These are phyloP conservation scores for Platycheirus rosarum DNA, from an alignment of 2,888 invertebrate genomes.

Conservation along the genomic window DNA sequence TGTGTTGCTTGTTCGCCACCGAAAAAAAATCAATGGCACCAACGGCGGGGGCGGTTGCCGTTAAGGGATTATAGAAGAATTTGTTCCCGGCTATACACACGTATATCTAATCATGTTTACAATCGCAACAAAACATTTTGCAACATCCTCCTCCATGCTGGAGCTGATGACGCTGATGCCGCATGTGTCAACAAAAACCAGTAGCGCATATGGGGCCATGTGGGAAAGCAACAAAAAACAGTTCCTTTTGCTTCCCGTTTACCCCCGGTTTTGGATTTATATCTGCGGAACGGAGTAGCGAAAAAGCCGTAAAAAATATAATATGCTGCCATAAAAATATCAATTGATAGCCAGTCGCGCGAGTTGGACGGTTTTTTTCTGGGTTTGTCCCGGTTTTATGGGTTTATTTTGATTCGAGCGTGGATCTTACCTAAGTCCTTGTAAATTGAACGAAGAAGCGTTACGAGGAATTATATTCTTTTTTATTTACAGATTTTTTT, in stretches of 20 bases:
- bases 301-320: slow-evolving; percentile 57
- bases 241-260: slow-evolving; percentile 5
- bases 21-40: too few species aligned
- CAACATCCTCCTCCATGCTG: slow-evolving; percentile 24
- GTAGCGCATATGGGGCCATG: slow-evolving; percentile 17
- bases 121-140: slow-evolving; percentile 62
- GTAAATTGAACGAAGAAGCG: slow-evolving; percentile 49
- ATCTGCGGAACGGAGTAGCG: slow-evolving; percentile 31
- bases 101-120: slow-evolving; percentile 65
- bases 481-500: slow-evolving; percentile 10
- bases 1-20: neutral
- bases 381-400: slow-evolving; percentile 56
- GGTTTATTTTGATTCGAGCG: slow-evolving; percentile 68
- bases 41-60: slow-evolving; percentile 4
- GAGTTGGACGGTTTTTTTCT: slow-evolving; percentile 52
- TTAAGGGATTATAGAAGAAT: slow-evolving; percentile 62
- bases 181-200: slow-evolving; percentile 24
- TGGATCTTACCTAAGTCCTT: slow-evolving; percentile 58
- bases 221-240: neutral
- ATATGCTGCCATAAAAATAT: slow-evolving; percentile 65
- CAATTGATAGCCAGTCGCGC: slow-evolving; percentile 61
- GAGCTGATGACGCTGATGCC: slow-evolving; percentile 11
- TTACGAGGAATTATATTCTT: slow-evolving; percentile 48
- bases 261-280: slow-evolving; percentile 32
- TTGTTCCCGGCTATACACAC: slow-evolving; percentile 35